Base-by-base conservation (phyloP, 2,113 vertebrate species). In the Cheirogaleus medius region DNA sequence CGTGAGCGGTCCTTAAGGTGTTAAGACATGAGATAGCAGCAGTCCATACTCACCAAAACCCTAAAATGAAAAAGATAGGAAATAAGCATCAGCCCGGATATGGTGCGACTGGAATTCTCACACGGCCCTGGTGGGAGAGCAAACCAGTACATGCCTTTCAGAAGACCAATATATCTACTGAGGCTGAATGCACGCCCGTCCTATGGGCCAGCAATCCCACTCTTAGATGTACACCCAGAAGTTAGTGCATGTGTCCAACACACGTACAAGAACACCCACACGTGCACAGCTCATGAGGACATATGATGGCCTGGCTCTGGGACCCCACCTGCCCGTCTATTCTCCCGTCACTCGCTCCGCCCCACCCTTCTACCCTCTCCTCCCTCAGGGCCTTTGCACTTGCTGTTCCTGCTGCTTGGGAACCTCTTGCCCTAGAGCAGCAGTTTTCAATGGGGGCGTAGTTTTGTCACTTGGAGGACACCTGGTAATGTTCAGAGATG, bases 201-300 rank as follows among this genome's bases (percentile, higher is more conserved):
- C 21, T 39, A 1, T 1, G 5, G 27, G 34, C 44, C 47, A 68
- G 27, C 34, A 25, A 10, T 25, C 32, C 66, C 6, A 2, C 32
- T 78, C 44, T 1, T 34, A 11, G 29, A n/a, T 21, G 6, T 20
- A 17, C 5, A 7, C 47, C 69, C 47, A 5, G 34, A 90, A 66
- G 15, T 76, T 9, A 14, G 29, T 7, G 21, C 66, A n/a, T 2
- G 1, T 3, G 5, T 20, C 12, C 64, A 25, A 32, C 5, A 34
- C 9, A 42, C 4, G 6, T 9, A 42, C n/a, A 25, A 3, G 34
- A 69, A 25, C 5, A 69, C 3, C 15, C 39, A 18, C 1, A 5
- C 9, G 0, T 1, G 25, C 7, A 0, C 10, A 7, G 44, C 18
- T 21, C 20, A 11, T 0, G 2, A 9, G 0, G 6, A 7, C 23